Percentiles rank a stretch among this genome's conserved stretches.
phyloP scores from a whole-genome alignment of 2,797 vertebrate genomes.

The Ateles fusciceps region DNA sequence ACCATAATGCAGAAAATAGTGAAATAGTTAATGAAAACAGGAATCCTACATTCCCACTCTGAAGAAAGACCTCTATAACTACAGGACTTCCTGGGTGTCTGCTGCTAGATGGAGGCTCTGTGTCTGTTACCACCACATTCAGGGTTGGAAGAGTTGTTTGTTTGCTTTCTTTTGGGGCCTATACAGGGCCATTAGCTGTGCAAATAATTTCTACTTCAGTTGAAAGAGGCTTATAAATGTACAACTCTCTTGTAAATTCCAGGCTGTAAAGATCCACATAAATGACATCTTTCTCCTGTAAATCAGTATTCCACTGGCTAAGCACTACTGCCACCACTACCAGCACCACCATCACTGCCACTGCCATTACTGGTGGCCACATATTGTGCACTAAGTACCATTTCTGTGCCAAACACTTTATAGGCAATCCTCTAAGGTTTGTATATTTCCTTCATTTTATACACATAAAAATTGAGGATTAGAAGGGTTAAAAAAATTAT shows the following conservation, averaged over 20 bases:
- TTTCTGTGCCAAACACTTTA: background rate
- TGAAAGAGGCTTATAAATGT: background rate
- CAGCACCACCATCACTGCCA: too few species aligned
- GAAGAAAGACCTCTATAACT: background rate
- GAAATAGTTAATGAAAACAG: background rate
- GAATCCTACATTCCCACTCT: background rate
- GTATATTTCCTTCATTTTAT: background rate
- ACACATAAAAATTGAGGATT: background rate
- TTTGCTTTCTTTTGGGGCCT: background rate
- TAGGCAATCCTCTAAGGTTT: background rate
- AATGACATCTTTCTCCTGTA: background rate
- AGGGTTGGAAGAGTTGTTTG: background rate
- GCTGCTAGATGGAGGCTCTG: background rate
- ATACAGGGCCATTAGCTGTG: background rate
- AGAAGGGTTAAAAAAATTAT: background rate
- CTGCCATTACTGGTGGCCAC: background rate
- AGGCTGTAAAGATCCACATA: background rate
- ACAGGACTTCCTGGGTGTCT: background rate
- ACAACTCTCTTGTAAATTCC: background rate
- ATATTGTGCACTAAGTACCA: background rate
- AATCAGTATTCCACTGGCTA: background rate
- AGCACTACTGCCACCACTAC: background rate
- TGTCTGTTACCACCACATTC: too few species aligned
- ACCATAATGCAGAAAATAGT: background rate
- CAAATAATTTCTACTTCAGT: background rate